Base-by-base conservation (phyloP, 2,797 vertebrate species). In the Lagocephalus sceleratus region DNA sequence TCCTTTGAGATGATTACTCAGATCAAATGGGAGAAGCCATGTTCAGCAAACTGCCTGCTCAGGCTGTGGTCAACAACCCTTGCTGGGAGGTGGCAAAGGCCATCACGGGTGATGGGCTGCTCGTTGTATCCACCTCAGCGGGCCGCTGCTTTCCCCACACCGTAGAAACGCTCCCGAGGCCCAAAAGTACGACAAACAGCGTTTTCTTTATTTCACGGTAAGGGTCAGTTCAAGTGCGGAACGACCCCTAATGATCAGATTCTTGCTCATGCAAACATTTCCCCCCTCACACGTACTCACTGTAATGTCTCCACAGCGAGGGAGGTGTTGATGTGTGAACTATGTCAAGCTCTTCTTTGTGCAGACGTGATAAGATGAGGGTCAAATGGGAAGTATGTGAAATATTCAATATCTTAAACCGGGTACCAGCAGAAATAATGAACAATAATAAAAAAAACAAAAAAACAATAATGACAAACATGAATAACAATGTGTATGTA, bases 291-390 rank as follows among this genome's bases (percentile, higher is more conserved):
- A 81, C 68, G 60, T 73, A 78, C 63, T 56, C 60, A 56, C 49
- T 64, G 57, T 68, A 76, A 63, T 1, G 1, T 42, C 9, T 43
- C 42, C 59, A 51, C 29, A 35, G 60, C 32, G 52, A 57, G 47
- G 29, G 47, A 67, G 44, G 77, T 69, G 67, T 57, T 75, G 74
- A 74, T 60, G 73, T 77, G 78, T 78, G 73, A 79, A 82, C 73
- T 63, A 69, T 78, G 63, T 73, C 71, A 69, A 71, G 60, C 63
- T 76, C 73, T 68, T 60, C 78, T 73, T 73, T 78, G 69, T 66
- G 52, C 58, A 50, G 54, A 63, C 55, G 66, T 59, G 71, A 82
- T 76, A 73, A 68, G 52, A 78, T 54, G 56, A 63, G 57, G 53
- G 73, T 74, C 71, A 60, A 66, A 73, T 76, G 40, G 61, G 56